Evolutionary conservation across 64 coral and sea anemone genomes (phyloP).

Genomic region (Montipora foliosa): DNA sequence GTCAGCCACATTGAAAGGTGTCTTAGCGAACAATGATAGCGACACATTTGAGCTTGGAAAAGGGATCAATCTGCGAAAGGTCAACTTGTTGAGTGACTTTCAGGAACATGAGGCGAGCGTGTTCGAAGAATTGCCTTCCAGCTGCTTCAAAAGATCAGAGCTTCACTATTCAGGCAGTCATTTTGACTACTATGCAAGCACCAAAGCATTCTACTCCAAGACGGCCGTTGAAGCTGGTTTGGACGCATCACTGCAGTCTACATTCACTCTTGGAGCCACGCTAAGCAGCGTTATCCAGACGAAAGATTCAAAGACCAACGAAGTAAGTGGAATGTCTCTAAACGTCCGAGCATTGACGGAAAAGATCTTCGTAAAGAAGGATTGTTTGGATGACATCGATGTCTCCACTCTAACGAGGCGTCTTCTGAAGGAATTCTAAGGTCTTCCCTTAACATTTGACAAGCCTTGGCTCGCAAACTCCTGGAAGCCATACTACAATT

Average conservation of each 20-base stretch:
- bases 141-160: neutral
- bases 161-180: neutral
- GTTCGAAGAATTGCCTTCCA: neutral
- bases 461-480: too few species aligned
- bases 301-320: too few species aligned
- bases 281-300: too few species aligned
- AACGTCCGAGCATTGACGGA: too few species aligned
- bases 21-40: too few species aligned
- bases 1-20: neutral
- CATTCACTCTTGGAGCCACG: neutral
- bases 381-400: too few species aligned
- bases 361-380: too few species aligned
- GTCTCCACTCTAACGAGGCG: too few species aligned
- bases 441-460: too few species aligned
- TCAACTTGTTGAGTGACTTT: neutral
- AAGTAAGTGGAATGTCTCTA: too few species aligned
- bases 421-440: too few species aligned
- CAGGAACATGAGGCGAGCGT: neutral
- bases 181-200: conserved; percentile 4
- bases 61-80: neutral
- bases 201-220: neutral
- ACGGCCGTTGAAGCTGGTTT: neutral
- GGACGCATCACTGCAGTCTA: conserved; percentile 1
- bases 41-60: neutral
- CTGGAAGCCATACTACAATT: too few species aligned